These are phyloP conservation scores for Lasioglossum morio DNA, from an alignment of 2,888 invertebrate genomes.

Conservation along the genomic window DNA sequence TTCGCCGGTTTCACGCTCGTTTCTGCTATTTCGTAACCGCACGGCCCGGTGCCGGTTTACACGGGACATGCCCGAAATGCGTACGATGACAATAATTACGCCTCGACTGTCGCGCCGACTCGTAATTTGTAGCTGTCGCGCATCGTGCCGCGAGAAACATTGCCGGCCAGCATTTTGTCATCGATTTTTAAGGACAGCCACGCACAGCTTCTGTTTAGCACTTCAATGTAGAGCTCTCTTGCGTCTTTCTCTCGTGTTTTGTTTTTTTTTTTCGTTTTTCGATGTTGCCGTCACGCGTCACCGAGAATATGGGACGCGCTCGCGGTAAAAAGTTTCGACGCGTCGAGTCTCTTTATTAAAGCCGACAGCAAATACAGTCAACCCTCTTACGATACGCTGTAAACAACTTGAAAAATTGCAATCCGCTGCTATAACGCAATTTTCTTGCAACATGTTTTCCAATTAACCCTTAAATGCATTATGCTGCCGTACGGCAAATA, in stretches of 20 bases:
- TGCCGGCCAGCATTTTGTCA: not conserved
- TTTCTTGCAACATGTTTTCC: not conserved
- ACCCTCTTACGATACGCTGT: not conserved
- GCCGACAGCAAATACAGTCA: not conserved
- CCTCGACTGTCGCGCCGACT: conserved; percentile 39
- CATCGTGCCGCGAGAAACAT: not conserved
- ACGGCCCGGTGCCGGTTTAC: conserved; percentile 47
- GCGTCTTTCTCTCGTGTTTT: not conserved
- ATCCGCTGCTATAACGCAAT: not conserved
- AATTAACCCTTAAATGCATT: no score
- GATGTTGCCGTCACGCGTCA: not conserved
- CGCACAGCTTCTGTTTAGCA: not conserved
- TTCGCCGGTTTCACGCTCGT: conserved; percentile 55
- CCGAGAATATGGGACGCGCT: not conserved
- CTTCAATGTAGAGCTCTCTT: not conserved
- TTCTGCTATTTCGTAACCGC: conserved; percentile 50
- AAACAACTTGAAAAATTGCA: not conserved
- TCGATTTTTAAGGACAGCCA: conserved; percentile 1
- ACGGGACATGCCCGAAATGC: conserved; percentile 30
- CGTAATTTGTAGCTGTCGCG: conserved; percentile 47
- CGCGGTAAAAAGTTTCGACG: not conserved
- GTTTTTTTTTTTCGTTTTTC: not conserved
- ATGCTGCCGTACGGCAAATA: no score
- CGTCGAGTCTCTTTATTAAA: not conserved
- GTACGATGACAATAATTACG: conserved; percentile 62